phyloP scores from a whole-genome alignment of 2,113 vertebrate species.

The Hemichromis elongatus region DNA sequence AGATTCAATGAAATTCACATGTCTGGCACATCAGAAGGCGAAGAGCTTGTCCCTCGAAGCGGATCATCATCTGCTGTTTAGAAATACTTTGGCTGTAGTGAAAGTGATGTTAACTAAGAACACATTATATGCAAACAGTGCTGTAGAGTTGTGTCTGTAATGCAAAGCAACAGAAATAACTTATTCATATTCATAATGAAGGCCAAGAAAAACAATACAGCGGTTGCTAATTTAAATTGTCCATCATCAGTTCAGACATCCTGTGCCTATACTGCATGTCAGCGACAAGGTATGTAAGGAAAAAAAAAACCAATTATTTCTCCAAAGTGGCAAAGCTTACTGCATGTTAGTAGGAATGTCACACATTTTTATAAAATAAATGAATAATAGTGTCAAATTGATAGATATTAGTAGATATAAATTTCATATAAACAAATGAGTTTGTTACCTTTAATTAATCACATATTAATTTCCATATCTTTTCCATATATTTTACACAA shows the following conservation, averaged over 20 bases:
- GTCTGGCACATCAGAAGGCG: neutral
- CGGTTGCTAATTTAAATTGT: neutral
- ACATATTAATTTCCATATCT: neutral
- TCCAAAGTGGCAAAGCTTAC: neutral
- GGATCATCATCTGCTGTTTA: neutral
- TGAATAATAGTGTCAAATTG: neutral
- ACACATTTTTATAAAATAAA: neutral
- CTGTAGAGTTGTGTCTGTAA: neutral
- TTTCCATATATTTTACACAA: neutral
- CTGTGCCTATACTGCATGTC: neutral
- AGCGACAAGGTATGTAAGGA: neutral
- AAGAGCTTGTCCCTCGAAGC: neutral
- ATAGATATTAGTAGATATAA: neutral
- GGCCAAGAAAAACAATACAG: neutral
- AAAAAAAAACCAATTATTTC: neutral
- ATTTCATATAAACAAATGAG: neutral
- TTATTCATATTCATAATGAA: neutral
- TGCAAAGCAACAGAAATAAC: neutral
- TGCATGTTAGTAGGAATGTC: neutral
- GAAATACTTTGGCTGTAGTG: neutral
- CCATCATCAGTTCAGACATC: neutral
- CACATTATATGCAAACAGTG: neutral
- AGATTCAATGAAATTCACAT: neutral
- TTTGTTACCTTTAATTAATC: neutral
- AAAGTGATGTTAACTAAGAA: neutral